Percentiles rank a stretch among this genome's conserved stretches.
phyloP scores from a whole-genome alignment of 2,113 vertebrate species.

The Rhinoderma darwinii region DNA sequence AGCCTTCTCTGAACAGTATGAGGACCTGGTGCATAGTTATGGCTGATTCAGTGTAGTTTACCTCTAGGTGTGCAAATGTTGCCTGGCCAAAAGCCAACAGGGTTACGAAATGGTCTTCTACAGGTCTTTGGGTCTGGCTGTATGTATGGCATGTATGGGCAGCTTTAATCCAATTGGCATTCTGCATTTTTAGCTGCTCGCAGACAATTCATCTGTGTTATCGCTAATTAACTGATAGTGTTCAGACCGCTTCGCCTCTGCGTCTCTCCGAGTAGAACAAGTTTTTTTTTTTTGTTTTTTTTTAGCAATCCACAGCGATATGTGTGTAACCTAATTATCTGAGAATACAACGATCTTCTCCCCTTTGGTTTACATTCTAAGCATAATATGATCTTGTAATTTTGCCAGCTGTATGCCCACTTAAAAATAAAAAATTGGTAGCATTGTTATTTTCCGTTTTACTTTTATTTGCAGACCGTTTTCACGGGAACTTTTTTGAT shows the following conservation, averaged over 20 bases:
- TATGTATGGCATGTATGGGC: not conserved
- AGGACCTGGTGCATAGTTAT: no score
- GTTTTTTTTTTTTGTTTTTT: constrained; percentile 8
- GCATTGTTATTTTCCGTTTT: no score
- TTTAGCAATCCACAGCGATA: not conserved
- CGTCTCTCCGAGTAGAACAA: not conserved
- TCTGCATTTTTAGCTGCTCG: not conserved
- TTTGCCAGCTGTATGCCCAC: not conserved
- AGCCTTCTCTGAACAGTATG: no score
- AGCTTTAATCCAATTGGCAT: not conserved
- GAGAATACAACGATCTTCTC: not conserved
- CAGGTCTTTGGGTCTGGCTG: no score
- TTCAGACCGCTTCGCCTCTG: not conserved
- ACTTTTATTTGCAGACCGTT: no score
- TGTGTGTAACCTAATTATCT: not conserved
- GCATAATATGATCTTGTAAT: not conserved
- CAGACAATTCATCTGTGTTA: constrained; percentile 7
- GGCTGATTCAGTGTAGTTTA: no score
- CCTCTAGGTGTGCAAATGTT: no score
- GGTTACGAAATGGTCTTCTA: no score
- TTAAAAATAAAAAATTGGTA: no score
- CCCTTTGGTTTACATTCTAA: not conserved
- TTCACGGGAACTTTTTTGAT: no score
- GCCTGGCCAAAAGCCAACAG: no score
- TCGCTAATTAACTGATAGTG: constrained; percentile 10